These are phyloP conservation scores for Hydraecia micacea DNA, from an alignment of 2,888 invertebrate species.

Conservation along the genomic window DNA sequence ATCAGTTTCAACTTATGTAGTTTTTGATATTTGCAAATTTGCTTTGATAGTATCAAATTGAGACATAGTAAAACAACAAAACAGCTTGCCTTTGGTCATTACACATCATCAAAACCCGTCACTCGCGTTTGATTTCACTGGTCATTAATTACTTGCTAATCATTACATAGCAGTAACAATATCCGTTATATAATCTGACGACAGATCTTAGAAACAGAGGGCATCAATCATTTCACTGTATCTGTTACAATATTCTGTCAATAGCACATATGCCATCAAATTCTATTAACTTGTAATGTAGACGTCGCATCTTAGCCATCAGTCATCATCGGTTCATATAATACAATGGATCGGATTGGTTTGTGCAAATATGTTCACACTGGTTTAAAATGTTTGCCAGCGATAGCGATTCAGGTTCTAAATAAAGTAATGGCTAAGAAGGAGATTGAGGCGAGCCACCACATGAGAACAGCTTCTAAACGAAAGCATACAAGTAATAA, in stretches of 20 bases:
- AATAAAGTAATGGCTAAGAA: not conserved
- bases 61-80: not conserved
- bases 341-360: constrained; percentile 9
- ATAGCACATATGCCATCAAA: constrained; percentile 41
- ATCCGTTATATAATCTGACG: constrained; percentile 30
- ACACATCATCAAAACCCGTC: not conserved
- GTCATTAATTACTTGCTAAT: constrained; percentile 11
- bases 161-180: constrained; percentile 14
- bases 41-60: not conserved
- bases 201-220: constrained; percentile 32
- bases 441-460: not conserved
- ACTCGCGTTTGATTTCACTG: not conserved
- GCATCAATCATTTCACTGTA: constrained; percentile 52
- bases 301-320: constrained; percentile 18
- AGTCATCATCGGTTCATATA: constrained; percentile 36
- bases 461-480: not conserved
- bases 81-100: constrained; percentile 13
- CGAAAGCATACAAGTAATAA: not conserved
- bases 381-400: not conserved
- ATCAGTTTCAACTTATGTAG: not conserved
- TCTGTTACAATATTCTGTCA: constrained; percentile 46
- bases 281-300: constrained; percentile 54
- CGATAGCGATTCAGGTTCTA: not conserved
- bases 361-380: not conserved
- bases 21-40: constrained; percentile 1